A percentile compares a stretch with the other conserved stretches of the same genome.
These are phyloP conservation scores for Andrena bucephala DNA, from an alignment of 2,888 invertebrate genomes.

Conservation along the genomic window DNA sequence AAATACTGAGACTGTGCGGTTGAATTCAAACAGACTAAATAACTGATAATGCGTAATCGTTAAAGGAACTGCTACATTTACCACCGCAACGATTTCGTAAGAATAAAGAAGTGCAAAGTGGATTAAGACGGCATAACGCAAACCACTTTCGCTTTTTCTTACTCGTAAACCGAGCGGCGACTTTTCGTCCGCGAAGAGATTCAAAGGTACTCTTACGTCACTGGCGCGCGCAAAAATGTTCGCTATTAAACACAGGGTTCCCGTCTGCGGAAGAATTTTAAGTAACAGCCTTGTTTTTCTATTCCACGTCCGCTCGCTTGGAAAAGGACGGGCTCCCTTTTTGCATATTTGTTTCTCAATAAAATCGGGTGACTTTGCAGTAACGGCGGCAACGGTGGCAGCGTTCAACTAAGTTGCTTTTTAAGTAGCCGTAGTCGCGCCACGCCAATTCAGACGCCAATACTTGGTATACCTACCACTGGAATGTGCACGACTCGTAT, in stretches of 20 bases:
- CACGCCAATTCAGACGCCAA: too few relatives aligned
- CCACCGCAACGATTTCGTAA: neutral
- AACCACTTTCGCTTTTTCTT: slow-evolving; percentile 40
- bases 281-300: slow-evolving; percentile 4
- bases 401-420: too few relatives aligned
- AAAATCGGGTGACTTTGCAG: neutral
- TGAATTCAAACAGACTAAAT: neutral
- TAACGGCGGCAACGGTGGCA: neutral
- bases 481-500: too few relatives aligned
- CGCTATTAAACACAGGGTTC: neutral
- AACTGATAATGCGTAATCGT: neutral
- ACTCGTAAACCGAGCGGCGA: neutral
- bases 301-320: neutral
- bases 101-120: slow-evolving; percentile 33
- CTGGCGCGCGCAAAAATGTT: slow-evolving; percentile 9
- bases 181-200: neutral
- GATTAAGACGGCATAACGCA: slow-evolving; percentile 43
- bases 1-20: too few relatives aligned
- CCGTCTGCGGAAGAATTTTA: slow-evolving; percentile 7
- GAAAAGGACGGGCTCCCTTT: slow-evolving; percentile 1
- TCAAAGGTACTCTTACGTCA: slow-evolving; percentile 10
- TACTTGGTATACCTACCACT: too few relatives aligned
- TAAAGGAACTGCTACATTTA: neutral
- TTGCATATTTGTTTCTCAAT: slow-evolving; percentile 16
- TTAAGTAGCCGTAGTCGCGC: too few relatives aligned